Base-by-base conservation (phyloP, 1,140 invertebrate genomes). In the Caenorhabditis brenneri region DNA sequence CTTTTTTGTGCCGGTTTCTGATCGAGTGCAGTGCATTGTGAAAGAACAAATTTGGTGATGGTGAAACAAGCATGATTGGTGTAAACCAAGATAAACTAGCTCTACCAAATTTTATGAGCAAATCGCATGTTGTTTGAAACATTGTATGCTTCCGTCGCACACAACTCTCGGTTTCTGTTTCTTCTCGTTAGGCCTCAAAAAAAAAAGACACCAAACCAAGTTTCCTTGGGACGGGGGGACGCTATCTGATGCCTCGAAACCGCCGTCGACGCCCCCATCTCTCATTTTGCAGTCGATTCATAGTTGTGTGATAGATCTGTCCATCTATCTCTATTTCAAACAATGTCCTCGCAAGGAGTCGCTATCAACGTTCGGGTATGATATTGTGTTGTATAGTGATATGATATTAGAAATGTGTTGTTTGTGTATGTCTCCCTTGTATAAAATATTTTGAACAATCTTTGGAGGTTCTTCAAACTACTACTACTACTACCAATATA, bases 121-220 rank as follows among this genome's bases (percentile, higher is more conserved):
- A 74, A 74, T 74, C n/a, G 65, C 65, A 74, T 74, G 65, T 74
- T 42, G 33, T 74, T 74, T 74, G 65, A 74, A 74, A 74, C 65
- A 74, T 74, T 39, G 36, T 74, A 24, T 27, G 24, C 53, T 55
- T 55, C 53, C 53, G 53, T 27, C 24, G 7, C 22, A 12, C 39
- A 42, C 39, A 42, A 1, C 15, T 51, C 48, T 51, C 9, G 33
- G 33, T 39, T 74, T 31, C 36, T 42, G 27, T 65, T 33, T 33
- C 31, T 65, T 16, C 58, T 65, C 31, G 29, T 65, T 65, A 33
- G 31, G 15, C 58, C 58, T 16, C 48, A 5, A 51, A 22, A 2
- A 74, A 42, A 74, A 74, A 74, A 31, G 22, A 55, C 53, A 29
- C 15, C 7, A 65, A 74, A 42, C 65, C 65, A 74, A 74, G 36